Base-by-base conservation (phyloP, 2,797 vertebrate species). In the Hafferia zeledoni region DNA sequence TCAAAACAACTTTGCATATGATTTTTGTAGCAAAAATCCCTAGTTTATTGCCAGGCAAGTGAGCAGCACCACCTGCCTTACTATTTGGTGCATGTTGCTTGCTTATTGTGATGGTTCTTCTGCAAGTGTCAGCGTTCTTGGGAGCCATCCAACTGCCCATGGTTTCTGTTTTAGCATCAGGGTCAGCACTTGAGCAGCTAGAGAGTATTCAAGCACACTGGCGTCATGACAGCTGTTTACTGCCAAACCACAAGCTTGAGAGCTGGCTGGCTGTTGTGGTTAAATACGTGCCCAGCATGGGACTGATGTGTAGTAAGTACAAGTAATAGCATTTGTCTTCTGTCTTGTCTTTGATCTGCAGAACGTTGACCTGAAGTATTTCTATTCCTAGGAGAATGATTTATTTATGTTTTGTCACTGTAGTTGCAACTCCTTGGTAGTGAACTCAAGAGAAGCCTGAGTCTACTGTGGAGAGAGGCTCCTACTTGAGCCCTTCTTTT, bases 101-200 rank as follows among this genome's bases (percentile, higher is more conserved):
- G 27, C 37, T 89, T 78, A 31, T 74, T 93, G 49, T 69, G 61
- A 30, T 74, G 61, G 63, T 52, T 85, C 23, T 77, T 83, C 53
- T 71, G 61, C 13, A 44, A 74, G 43, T 59, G 46, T 33, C 33
- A 41, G 71, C 0, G 0, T 53, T 68, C 57, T 55, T 91, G 84
- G 89, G 61, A 93, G 57, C 53, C 28, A 18, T 85, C 84, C 93
- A 93, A 7, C 50, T 13, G 46, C 43, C 61, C 55, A 13, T 57
- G 69, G 61, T 84, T 87, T 93, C 68, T 81, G 60, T 64, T 93
- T 83, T 75, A 90, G 81, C 75, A 25, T 91, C 76, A 69, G 79
- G 71, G 92, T 77, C 80, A 75, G 61, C 5, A 4, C 46, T 87
- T 91, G 71, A 94, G 56, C 71, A 85, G 39, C 71, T 77, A 65